Base-by-base conservation (phyloP, 2,888 invertebrate species). In the Brachynemurus nebulosus region DNA sequence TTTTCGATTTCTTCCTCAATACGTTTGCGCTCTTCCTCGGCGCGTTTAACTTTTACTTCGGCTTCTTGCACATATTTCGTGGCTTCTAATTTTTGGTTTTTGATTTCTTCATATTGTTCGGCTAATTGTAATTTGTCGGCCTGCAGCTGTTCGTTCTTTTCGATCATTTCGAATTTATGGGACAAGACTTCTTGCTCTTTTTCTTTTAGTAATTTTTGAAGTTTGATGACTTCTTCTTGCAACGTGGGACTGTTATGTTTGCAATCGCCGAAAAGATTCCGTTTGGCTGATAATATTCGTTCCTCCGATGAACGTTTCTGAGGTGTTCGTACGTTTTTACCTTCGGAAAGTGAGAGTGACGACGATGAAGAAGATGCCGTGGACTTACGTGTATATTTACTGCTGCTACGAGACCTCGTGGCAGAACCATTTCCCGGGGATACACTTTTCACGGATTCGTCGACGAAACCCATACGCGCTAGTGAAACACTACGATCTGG, bases 401-500 rank as follows among this genome's bases (percentile, higher is more conserved):
- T 35, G 39, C 51, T 20, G 42, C 47, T 66, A 47, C 57, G 30
- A 4, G 30, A 30, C 62, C 52, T 66, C 65, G 19, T 65, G 65
- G 20, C 66, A 40, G 43, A 17, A n/a, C n/a, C n/a, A n/a, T n/a
- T n/a, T 18, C 4, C 37, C 63, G 6, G 66, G 64, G 30, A 66
- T 54, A 2, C 66, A n/a, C n/a, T n/a, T 67, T 42, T 69, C 55
- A 39, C 67, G 59, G 30, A 69, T 66, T 35, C 67, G 61, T 33
- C 70, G 61, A 69, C 70, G 2, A 79, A 57, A 1, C 88, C 88
- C 18, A 89, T 86, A 49, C 89, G 72, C 0, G 83, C 86, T 47
- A 80, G 64, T 0, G 88, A 88, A 2, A 89, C 86, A 47, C 76
- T 78, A 37, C 86, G 71, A 58, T 89, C 89, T 0, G 89, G 88